phyloP scores from a whole-genome alignment of 2,888 invertebrate genomes.

The Plebejus anna region DNA sequence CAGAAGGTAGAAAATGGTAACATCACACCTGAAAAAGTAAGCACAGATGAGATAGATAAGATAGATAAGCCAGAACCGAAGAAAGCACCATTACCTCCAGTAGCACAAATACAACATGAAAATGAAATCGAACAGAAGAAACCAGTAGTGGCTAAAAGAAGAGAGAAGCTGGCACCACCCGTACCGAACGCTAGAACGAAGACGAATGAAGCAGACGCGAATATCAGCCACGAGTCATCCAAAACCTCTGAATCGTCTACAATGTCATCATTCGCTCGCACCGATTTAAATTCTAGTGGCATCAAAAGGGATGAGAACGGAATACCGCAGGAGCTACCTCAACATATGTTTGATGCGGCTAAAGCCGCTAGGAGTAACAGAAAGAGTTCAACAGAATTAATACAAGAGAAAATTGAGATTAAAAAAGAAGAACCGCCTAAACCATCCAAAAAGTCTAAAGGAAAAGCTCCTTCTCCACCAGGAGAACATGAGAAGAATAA shows the following conservation, averaged over 20 bases:
- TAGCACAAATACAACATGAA: constrained; percentile 72
- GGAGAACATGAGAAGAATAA: constrained; percentile 67
- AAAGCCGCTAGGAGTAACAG: constrained; percentile 84
- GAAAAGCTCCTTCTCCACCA: constrained; percentile 87
- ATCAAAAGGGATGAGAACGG: constrained; percentile 80
- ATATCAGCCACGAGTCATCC: constrained; percentile 52
- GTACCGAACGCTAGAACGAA: constrained; percentile 70
- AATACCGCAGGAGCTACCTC: constrained; percentile 85
- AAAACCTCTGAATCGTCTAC: constrained; percentile 57
- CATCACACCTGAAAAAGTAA: constrained; percentile 57
- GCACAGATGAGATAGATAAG: constrained; percentile 67
- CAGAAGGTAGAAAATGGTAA: constrained; percentile 70
- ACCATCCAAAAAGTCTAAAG: constrained; percentile 81
- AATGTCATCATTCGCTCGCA: constrained; percentile 56
- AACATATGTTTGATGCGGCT: constrained; percentile 86
- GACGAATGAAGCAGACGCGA: constrained; percentile 60
- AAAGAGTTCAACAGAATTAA: constrained; percentile 71
- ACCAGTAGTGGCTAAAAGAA: constrained; percentile 75
- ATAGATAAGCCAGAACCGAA: constrained; percentile 63
- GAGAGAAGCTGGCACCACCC: constrained; percentile 74
- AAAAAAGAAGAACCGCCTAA: constrained; percentile 63
- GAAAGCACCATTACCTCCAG: constrained; percentile 44
- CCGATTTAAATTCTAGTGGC: constrained; percentile 78
- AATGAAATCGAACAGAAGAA: constrained; percentile 70
- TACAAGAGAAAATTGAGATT: constrained; percentile 52